Base-by-base conservation (phyloP, 2,888 invertebrate species). In the Oscheius sp. region DNA sequence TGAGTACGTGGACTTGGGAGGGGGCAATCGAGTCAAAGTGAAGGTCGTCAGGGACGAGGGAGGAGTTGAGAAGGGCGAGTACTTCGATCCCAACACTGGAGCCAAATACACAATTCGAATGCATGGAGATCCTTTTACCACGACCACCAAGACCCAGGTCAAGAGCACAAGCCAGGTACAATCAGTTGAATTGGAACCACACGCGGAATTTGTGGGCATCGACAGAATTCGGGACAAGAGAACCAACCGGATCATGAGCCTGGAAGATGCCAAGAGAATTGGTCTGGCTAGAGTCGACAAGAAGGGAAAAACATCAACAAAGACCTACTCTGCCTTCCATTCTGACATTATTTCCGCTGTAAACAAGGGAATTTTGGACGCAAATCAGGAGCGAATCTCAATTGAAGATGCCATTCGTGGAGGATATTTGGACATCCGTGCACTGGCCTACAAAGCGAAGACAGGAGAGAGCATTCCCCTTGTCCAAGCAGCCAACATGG, bases 391-490 rank as follows among this genome's bases (percentile, higher is more conserved):
- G 88, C 92, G 92, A 92, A 92, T 90, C 92, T 92, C 93, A 43
- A 92, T 96, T 79, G 93, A 94, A 86, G 94, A 96, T 89, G 96
- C 96, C 49, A 93, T 93, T 13, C 91, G 92, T 81, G 92, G 92
- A 88, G 94, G 94, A 78, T 91, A 94, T 56, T 93, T 96, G 73
- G 94, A 95, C 88, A 86, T 88, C 68, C 74, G 77, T 27, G 74
- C 77, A 9, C 76, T 85, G 29, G 85, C 80, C 52, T 87, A 84
- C 79, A 75, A 79, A 53, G 81, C 87, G 71, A 82, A 79, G 72
- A 83, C 76, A 6, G 80, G 83, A 52, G 84, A 85, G 56, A 56
- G 63, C 3, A 73, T 83, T 35, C 69, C 79, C n/a, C 73, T 88
- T 59, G 76, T 78, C 12, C 85, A 81, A 72, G 88, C 88, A 0